phyloP scores from a whole-genome alignment of 2,113 vertebrate genomes.

The Microcebus tavaratra region DNA sequence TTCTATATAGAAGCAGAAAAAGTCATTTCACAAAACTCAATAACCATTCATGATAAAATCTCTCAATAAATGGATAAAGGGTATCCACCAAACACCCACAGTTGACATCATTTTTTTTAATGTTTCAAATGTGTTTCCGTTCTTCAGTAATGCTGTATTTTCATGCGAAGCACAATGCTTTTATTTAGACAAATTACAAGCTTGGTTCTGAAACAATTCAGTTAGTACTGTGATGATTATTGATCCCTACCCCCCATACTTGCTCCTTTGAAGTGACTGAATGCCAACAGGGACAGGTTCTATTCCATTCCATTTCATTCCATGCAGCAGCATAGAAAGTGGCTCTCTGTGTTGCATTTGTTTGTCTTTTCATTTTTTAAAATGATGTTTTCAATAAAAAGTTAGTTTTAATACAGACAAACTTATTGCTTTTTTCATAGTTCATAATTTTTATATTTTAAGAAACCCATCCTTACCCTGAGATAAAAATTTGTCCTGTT shows the following conservation, averaged over 20 bases:
- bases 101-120: neutral
- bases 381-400: neutral
- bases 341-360: neutral
- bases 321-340: neutral
- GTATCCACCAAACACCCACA: neutral
- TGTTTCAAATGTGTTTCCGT: neutral
- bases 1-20: neutral
- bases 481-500: neutral
- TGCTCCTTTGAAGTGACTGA: neutral
- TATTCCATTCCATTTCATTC: too few species aligned
- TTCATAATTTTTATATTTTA: neutral
- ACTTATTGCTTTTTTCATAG: neutral
- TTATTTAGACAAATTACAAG: neutral
- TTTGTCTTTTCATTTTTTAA: neutral
- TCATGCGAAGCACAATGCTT: neutral
- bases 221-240: neutral
- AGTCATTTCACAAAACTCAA: neutral
- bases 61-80: neutral
- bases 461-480: neutral
- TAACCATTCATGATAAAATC: neutral
- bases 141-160: neutral
- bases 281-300: neutral
- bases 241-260: neutral
- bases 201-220: neutral
- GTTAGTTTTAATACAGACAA: neutral